Conservation (phyloP, 2,113 vertebrate genomes). For the Melanerpes aurifrons region DNA sequence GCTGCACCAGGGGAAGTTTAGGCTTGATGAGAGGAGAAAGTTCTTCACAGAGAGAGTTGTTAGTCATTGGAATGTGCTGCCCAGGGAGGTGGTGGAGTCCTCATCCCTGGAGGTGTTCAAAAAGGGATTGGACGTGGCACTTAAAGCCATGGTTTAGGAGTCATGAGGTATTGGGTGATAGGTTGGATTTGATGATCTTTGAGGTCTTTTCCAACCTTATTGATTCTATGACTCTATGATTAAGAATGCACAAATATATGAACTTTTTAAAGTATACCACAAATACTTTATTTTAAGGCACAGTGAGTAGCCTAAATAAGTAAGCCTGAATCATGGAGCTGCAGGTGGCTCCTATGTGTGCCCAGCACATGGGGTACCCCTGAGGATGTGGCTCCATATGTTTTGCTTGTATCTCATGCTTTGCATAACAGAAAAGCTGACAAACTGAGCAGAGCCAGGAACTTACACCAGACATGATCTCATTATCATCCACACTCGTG, state of each 20-base stretch:
- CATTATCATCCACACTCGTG: not conserved
- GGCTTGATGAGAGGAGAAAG: too few species aligned
- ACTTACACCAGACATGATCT: not conserved
- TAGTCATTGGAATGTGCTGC: too few species aligned
- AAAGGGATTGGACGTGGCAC: too few species aligned
- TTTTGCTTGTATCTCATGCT: not conserved
- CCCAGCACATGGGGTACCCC: not conserved
- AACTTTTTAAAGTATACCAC: not conserved
- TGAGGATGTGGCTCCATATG: not conserved
- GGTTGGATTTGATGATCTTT: too few species aligned
- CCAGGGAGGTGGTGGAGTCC: too few species aligned
- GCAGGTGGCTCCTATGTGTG: not conserved
- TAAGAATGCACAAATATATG: not conserved
- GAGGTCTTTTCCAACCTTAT: too few species aligned
- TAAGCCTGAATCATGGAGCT: not conserved
- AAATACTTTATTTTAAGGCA: conserved; percentile 19
- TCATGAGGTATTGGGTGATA: too few species aligned
- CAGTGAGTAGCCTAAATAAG: not conserved
- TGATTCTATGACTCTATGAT: too few species aligned
- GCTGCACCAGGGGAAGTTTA: too few species aligned
- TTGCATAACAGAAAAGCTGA: not conserved
- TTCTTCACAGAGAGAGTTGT: too few species aligned
- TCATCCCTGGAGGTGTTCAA: too few species aligned
- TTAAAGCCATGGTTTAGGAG: too few species aligned
- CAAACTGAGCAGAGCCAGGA: not conserved